Conservation (phyloP, 2,797 vertebrate genomes). For the Lycodopsis pacificus region DNA sequence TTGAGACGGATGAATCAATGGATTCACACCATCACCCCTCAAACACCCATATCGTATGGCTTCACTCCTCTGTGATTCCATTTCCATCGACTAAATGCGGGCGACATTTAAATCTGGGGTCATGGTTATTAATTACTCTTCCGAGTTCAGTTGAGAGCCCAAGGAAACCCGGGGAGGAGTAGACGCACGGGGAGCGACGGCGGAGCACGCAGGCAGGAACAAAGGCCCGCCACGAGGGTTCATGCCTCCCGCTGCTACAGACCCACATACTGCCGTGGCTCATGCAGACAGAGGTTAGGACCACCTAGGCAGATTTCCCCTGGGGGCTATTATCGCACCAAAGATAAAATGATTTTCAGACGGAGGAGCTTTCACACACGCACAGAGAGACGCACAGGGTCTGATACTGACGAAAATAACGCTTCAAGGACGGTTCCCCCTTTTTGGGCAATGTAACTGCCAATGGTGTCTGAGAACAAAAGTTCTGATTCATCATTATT, state of each 20-base stretch:
- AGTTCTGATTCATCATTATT: constrained; percentile 53
- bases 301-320: constrained; percentile 82
- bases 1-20: constrained; percentile 69
- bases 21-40: constrained; percentile 68
- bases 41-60: constrained; percentile 69
- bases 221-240: constrained; percentile 76
- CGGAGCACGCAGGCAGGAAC: constrained; percentile 73
- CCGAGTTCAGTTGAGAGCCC: constrained; percentile 71
- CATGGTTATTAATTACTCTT: constrained; percentile 81
- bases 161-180: constrained; percentile 47
- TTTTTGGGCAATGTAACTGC: constrained; percentile 25
- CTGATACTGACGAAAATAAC: constrained; percentile 49
- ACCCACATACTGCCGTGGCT: constrained; percentile 65
- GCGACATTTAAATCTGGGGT: constrained; percentile 72
- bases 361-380: constrained; percentile 59
- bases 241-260: constrained; percentile 71
- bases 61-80: constrained; percentile 69
- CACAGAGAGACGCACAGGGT: constrained; percentile 53
- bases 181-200: constrained; percentile 49
- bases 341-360: constrained; percentile 82
- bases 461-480: constrained; percentile 35
- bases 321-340: constrained; percentile 72
- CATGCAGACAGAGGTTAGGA: constrained; percentile 75
- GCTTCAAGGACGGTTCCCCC: constrained; percentile 31
- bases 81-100: constrained; percentile 72